Base-by-base conservation (phyloP, 2,888 invertebrate species). In the Tanypteryx hageni region DNA sequence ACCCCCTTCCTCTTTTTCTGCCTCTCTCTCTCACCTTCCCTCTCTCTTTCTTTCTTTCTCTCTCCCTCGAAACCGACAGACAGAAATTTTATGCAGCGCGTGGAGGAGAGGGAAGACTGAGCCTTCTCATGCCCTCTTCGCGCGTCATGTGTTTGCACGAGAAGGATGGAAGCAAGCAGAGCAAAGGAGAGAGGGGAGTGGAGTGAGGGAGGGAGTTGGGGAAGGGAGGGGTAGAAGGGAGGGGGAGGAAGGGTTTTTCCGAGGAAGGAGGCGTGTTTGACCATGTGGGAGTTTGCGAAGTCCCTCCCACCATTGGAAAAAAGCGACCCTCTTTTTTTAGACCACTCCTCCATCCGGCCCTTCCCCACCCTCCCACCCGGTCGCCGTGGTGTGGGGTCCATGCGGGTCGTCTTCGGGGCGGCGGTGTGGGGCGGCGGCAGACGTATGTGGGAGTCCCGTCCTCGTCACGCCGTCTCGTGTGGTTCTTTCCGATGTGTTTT, bases 21-120 rank as follows among this genome's bases (percentile, higher is more conserved):
- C 64, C 61, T 64, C 64, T 89, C 89, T 64, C 89, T 64, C 64
- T 64, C 89, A 22, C 85, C 57, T 57, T 13, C 22, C 56, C 16
- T 16, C 61, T 27, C 89, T n/a, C n/a, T 64, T 44, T 68, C 68
- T 44, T 58, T 57, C 31, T 64, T 61, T 61, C 44, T 31, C 64
- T 44, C 56, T 68, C 89, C 61, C 59, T 9, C 85, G 57, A 4
- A 18, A 16, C 22, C 89, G 89, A 64, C 89, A 64, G 61, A 61
- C 89, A 64, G 89, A 44, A 89, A 89, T 89, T 89, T 89, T 64
- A 89, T 89, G 89, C 89, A 89, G 61, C 86, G 31, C 31, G 59
- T 31, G 86, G 31, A 61, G 83, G 31, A 31, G 44, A 13, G 59
- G 86, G 61, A 76, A 89, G 68, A 64, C 89, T 89, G 64, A 89